Evolutionary conservation across 2,113 vertebrate species (phyloP).

Genomic region (Ursus arctos): DNA sequence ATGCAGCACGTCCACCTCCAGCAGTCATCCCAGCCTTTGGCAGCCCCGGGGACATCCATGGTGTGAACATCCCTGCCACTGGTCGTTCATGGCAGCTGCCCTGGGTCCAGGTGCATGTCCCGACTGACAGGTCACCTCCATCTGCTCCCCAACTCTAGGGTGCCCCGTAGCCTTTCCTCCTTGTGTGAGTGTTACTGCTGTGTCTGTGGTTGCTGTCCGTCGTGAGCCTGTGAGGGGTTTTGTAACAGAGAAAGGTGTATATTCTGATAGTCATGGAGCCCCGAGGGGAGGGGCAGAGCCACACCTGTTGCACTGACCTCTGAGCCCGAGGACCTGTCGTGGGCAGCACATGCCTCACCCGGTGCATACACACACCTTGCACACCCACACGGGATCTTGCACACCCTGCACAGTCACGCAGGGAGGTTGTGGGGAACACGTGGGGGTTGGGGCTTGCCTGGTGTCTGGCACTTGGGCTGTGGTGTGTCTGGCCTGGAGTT

Average conservation of each 20-base stretch:
- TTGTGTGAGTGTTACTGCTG: background rate
- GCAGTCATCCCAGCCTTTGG: no score
- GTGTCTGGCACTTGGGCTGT: background rate
- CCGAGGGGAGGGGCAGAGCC: background rate
- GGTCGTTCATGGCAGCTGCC: background rate
- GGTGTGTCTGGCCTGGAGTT: background rate
- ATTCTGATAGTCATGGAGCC: background rate
- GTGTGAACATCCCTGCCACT: no score
- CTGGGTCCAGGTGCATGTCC: background rate
- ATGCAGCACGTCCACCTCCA: background rate
- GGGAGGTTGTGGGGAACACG: background rate
- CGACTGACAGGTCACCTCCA: background rate
- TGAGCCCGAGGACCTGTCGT: background rate
- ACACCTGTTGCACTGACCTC: rapidly evolving
- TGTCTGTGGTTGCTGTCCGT: background rate
- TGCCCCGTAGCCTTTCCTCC: background rate
- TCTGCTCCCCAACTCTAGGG: background rate
- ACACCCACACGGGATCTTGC: background rate
- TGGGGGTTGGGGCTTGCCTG: background rate
- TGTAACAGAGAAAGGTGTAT: background rate
- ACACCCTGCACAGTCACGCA: background rate
- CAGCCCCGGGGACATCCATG: no score
- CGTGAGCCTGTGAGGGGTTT: background rate
- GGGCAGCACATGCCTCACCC: background rate
- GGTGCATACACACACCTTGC: background rate